Percentiles rank a stretch among this genome's conserved stretches.
phyloP scores from a whole-genome alignment of 2,797 vertebrate species.

The Pseudochromis fuscus region DNA sequence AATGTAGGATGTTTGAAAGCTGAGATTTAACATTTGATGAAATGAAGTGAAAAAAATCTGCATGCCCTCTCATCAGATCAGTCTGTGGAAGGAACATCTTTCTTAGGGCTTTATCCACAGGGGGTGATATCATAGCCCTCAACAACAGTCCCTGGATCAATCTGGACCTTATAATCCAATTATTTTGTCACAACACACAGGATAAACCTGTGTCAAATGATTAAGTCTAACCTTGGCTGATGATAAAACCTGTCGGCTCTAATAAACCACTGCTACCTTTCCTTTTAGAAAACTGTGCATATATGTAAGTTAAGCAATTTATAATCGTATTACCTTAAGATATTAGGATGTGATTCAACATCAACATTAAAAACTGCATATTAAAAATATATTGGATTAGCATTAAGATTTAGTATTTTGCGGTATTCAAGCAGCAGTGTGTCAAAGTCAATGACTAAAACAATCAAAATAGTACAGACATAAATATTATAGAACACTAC shows the following conservation, averaged over 20 bases:
- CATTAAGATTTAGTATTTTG: conserved; percentile 54
- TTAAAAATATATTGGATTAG: conserved; percentile 75
- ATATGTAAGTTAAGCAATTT: conserved; percentile 52
- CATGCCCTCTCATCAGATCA: conserved; percentile 44
- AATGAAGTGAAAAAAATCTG: conserved; percentile 34
- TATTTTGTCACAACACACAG: conserved; percentile 73
- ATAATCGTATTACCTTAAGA: conserved; percentile 73
- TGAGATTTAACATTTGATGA: conserved; percentile 66
- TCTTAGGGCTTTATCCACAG: conserved; percentile 69
- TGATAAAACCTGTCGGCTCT: conserved; percentile 68
- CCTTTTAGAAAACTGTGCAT: conserved; percentile 49
- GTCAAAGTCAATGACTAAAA: conserved; percentile 43
- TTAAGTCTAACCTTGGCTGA: conserved; percentile 74
- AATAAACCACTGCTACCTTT: conserved; percentile 62
- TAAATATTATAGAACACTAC: conserved; percentile 33
- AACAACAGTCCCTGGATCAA: conserved; percentile 65
- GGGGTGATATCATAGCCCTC: conserved; percentile 62
- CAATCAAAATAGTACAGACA: conserved; percentile 31
- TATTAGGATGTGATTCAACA: conserved; percentile 71
- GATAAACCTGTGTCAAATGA: conserved; percentile 76
- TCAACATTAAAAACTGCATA: conserved; percentile 65
- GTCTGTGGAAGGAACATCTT: conserved; percentile 50
- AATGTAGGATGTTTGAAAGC: conserved; percentile 61
- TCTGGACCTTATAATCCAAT: conserved; percentile 78
- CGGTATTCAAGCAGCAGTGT: conserved; percentile 47